These are phyloP conservation scores for Phataginus tricuspis DNA, from an alignment of 2,797 vertebrate species.

Conservation along the genomic window DNA sequence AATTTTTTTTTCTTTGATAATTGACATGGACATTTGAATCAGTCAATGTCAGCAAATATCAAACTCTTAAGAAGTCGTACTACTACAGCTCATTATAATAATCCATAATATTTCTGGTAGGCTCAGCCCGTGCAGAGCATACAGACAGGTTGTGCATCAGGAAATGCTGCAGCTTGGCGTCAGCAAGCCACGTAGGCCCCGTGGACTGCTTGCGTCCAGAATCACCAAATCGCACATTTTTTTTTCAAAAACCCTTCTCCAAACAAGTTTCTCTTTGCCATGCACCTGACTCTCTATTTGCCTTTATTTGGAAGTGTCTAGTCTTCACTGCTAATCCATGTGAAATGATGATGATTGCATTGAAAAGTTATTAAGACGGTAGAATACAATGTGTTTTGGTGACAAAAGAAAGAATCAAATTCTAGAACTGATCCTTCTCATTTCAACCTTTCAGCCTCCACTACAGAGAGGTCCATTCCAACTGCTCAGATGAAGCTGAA, in stretches of 20 bases:
- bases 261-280: conserved; percentile 51
- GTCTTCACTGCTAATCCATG: conserved; percentile 63
- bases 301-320: conserved; percentile 74
- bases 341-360: conserved; percentile 44
- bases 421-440: conserved; percentile 65
- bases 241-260: background rate
- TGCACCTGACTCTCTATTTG: conserved; percentile 41
- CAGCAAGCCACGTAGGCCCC: background rate
- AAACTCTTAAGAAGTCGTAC: background rate
- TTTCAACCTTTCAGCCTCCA: conserved; percentile 87
- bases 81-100: background rate
- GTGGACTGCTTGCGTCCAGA: background rate
- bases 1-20: background rate
- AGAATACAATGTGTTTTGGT: background rate
- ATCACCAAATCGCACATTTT: conserved; percentile 26
- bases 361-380: conserved; percentile 60
- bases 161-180: background rate
- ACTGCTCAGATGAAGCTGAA: conserved; percentile 93
- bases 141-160: background rate
- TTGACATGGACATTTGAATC: background rate
- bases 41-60: background rate
- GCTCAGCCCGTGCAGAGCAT: background rate
- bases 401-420: conserved; percentile 32
- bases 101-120: background rate
- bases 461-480: conserved; percentile 89